A percentile compares a stretch with the other conserved stretches of the same genome.
Evolutionary conservation across 2,888 invertebrate genomes (phyloP).

Genomic region (Drosophila neonasuta): DNA sequence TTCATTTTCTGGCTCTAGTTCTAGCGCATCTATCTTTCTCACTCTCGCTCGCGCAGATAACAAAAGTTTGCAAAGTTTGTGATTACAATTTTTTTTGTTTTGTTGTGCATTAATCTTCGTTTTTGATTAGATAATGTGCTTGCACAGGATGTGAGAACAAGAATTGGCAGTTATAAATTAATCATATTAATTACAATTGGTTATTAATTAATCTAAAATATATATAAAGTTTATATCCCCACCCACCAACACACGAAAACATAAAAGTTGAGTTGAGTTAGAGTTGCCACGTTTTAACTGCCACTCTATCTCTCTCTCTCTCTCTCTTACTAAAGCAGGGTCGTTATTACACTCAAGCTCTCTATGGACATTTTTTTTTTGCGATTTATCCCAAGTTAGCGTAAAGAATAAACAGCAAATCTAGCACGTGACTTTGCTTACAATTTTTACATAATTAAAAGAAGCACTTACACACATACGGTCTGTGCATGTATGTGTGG

Average conservation of each 20-base stretch:
- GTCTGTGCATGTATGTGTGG: conserved; percentile 14
- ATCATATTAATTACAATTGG: conserved; percentile 37
- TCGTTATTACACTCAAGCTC: conserved; percentile 32
- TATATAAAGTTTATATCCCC: neutral
- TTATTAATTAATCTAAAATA: conserved; percentile 39
- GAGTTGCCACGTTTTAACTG: conserved; percentile 42
- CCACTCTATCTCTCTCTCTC: neutral
- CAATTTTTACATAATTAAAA: conserved; percentile 52
- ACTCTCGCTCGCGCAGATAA: neutral
- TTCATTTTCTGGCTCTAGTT: conserved; percentile 23
- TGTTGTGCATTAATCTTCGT: conserved; percentile 32
- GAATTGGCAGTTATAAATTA: conserved; percentile 22
- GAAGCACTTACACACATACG: conserved; percentile 4
- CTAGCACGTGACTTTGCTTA: conserved; percentile 44
- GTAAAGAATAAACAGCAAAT: conserved; percentile 31
- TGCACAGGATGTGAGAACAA: conserved; percentile 38
- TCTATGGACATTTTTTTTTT: conserved; percentile 8
- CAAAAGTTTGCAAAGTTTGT: conserved; percentile 22
- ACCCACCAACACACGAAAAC: conserved; percentile 2
- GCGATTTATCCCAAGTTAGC: conserved; percentile 10
- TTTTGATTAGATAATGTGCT: conserved; percentile 57
- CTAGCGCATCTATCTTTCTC: neutral
- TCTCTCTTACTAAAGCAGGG: conserved; percentile 29
- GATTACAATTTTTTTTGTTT: conserved; percentile 29
- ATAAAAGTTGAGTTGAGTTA: neutral